Conservation (phyloP, 2,113 vertebrate species). For the Pimephales promelas region DNA sequence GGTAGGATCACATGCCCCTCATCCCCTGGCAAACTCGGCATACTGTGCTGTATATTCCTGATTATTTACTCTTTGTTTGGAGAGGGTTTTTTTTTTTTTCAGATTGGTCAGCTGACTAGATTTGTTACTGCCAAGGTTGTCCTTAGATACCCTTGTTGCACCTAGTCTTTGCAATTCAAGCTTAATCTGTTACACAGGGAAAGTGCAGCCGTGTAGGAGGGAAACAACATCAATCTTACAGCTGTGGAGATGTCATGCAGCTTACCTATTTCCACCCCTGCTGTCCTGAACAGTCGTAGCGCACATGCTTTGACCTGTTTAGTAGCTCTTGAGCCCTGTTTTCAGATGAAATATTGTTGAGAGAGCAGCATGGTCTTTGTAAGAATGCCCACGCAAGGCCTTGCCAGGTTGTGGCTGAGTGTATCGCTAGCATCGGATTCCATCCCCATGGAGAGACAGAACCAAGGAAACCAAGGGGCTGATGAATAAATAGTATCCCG, state of each 20-base stretch:
- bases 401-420: slow-evolving; percentile 38
- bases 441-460: slow-evolving; percentile 47
- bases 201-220: slow-evolving; percentile 36
- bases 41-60: slow-evolving; percentile 27
- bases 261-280: slow-evolving; percentile 39
- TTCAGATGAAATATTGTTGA: slow-evolving; percentile 27
- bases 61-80: slow-evolving; percentile 40
- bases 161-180: slow-evolving; percentile 43
- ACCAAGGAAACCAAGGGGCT: slow-evolving; percentile 39
- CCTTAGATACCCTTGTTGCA: slow-evolving; percentile 46
- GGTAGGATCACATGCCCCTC: not conserved
- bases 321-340: slow-evolving; percentile 20
- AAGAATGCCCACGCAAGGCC: slow-evolving; percentile 48
- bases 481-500: slow-evolving; percentile 5
- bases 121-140: slow-evolving; percentile 32
- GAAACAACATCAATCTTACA: slow-evolving; percentile 51
- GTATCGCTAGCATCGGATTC: slow-evolving; percentile 33
- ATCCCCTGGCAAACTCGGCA: not conserved
- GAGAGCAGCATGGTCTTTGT: slow-evolving; percentile 10
- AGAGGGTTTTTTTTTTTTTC: not conserved
- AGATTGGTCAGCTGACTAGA: slow-evolving; percentile 32
- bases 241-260: slow-evolving; percentile 24
- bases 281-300: not conserved
- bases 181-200: slow-evolving; percentile 47
- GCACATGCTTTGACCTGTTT: slow-evolving; percentile 28